Conservation (phyloP, 2,113 vertebrate genomes). For the Mesitornis unicolor region DNA sequence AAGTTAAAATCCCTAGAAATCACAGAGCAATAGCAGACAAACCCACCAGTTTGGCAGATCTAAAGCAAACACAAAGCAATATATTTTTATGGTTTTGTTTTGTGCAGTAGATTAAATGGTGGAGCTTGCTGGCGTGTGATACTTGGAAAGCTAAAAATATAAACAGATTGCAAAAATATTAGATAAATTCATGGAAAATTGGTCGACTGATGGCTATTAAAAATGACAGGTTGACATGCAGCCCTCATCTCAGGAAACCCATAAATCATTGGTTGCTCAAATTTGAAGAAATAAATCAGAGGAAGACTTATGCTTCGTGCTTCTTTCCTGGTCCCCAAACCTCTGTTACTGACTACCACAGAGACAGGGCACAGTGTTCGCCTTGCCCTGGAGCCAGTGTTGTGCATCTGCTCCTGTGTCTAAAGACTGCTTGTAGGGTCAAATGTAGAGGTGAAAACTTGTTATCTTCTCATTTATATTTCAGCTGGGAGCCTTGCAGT, state of each 20-base stretch:
- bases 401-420: background rate
- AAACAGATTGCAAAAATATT: background rate
- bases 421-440: background rate
- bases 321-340: background rate
- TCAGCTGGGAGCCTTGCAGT: background rate
- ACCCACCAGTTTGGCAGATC: background rate
- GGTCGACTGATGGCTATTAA: background rate
- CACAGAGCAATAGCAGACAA: background rate
- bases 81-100: background rate
- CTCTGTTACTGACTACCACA: background rate
- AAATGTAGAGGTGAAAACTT: background rate
- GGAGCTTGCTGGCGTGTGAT: background rate
- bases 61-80: background rate
- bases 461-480: background rate
- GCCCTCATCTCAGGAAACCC: background rate
- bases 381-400: fast-evolving
- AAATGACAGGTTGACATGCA: background rate
- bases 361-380: background rate
- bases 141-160: background rate
- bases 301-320: background rate
- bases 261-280: background rate
- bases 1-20: background rate
- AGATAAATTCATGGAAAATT: background rate
- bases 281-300: background rate
- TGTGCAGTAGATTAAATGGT: background rate